phyloP scores from a whole-genome alignment of 2,113 vertebrate species.

The Myotis brandtii region DNA sequence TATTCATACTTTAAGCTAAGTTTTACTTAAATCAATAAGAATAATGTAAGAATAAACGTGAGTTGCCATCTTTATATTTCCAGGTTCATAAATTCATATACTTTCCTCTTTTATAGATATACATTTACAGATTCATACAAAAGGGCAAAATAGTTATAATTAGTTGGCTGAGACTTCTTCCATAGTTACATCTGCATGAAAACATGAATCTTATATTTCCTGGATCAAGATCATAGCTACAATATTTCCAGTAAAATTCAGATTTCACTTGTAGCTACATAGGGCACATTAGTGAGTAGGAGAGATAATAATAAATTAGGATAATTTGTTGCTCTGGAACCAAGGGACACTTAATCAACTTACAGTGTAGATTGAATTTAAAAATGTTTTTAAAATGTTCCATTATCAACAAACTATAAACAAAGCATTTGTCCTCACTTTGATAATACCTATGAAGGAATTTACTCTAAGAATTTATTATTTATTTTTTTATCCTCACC shows the following conservation, averaged over 20 bases:
- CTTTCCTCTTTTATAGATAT: neutral
- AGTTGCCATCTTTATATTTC: neutral
- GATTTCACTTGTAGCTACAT: neutral
- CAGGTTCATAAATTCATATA: neutral
- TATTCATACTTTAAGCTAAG: neutral
- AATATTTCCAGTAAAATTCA: neutral
- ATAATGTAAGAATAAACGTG: neutral
- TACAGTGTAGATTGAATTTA: neutral
- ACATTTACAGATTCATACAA: neutral
- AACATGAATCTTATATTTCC: neutral
- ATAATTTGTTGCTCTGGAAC: neutral
- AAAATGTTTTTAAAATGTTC: neutral
- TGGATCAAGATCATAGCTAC: neutral
- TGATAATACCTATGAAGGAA: neutral
- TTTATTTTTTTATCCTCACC: too few relatives aligned
- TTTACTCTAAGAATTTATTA: neutral
- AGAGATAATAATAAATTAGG: neutral
- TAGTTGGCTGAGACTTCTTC: neutral
- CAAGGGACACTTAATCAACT: neutral
- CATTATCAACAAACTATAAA: neutral
- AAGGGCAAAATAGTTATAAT: neutral
- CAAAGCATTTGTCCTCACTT: neutral
- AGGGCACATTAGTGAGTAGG: neutral
- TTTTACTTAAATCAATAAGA: neutral
- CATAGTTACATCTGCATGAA: neutral